A percentile compares a stretch with the other conserved stretches of the same genome.
These are phyloP conservation scores for Thermophis baileyi DNA, from an alignment of 2,113 vertebrate genomes.

Conservation along the genomic window DNA sequence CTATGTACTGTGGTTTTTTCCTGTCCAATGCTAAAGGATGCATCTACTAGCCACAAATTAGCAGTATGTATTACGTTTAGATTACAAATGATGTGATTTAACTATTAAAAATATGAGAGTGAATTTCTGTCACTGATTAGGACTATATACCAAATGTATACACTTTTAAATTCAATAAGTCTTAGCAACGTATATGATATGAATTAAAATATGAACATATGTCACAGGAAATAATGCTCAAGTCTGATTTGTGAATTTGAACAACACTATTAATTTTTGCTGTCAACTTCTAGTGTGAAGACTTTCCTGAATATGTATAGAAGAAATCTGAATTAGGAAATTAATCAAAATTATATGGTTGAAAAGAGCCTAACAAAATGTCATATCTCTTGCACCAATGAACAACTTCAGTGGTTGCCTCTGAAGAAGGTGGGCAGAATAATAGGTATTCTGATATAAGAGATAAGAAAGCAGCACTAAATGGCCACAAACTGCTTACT, in stretches of 20 bases:
- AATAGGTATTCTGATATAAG: neutral
- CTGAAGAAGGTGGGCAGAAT: neutral
- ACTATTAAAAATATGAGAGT: neutral
- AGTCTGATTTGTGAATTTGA: slow-evolving; percentile 19
- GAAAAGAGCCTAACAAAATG: neutral
- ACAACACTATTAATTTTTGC: neutral
- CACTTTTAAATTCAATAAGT: neutral
- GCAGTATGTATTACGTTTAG: neutral
- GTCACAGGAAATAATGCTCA: neutral
- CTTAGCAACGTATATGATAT: neutral
- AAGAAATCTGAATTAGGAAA: neutral
- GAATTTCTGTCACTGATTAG: neutral
- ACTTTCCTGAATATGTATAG: neutral
- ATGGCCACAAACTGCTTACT: neutral
- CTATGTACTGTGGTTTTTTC: neutral
- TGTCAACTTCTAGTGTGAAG: neutral
- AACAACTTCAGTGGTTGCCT: neutral
- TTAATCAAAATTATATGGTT: slow-evolving; percentile 12
- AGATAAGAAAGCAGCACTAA: neutral
- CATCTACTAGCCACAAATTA: neutral
- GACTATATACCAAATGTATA: neutral
- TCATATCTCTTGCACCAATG: neutral
- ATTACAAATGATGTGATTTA: neutral
- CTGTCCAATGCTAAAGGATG: neutral
- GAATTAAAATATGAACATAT: neutral